Evolutionary conservation across 2,888 invertebrate genomes (phyloP), one percentile per base, ranked within the genome.

Genomic region (Aporophyla lueneburgensis): DNA sequence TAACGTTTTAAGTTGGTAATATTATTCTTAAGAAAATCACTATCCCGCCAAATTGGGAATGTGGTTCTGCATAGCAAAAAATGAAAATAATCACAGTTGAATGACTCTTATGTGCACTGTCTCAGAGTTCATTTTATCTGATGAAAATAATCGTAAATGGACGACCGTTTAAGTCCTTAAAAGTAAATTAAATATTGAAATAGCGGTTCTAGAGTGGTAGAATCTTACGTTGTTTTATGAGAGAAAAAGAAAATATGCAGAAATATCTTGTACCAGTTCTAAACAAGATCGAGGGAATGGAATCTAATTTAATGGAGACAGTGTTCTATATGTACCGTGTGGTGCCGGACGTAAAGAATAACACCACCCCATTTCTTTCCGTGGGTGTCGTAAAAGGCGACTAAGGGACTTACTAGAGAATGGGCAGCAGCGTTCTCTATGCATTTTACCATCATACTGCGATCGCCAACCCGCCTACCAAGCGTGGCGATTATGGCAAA

Each of bases 31-130:
- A 88, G 89, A 89, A 87, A 89, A 91, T 91, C 88, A 89, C 89
- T 89, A 91, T 91, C 88, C 89, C 86, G 77, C 92, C 91, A 90
- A 93, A 92, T 90, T 88, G 85, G 91, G 92, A 92, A 92, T 91
- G 92, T 91, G 84, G 90, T 89, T 84, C 88, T 87, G 87, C 73
- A 82, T 85, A 80, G 83, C 84, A 87, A 88, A 85, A 87, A 84
- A 85, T 80, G 51, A 83, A 84, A 76, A 82, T 78, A 86, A 80
- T 77, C 24, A 24, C 81, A 81, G 70, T 86, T 72, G 53, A 81
- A 81, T 66, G 68, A 63, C 43, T 63, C 71, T 80, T 88, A 74
- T 58, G 4, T 16, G 3, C 43, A 68, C 56, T 40, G n/a, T 0
- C 1, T 19, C 84, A 72, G 56, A 78, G 88, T 78, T 73, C 27